Evolutionary conservation across 1,140 invertebrate genomes (phyloP), one percentile per base, ranked within the genome.

Genomic region (Eupristina koningsbergeri): DNA sequence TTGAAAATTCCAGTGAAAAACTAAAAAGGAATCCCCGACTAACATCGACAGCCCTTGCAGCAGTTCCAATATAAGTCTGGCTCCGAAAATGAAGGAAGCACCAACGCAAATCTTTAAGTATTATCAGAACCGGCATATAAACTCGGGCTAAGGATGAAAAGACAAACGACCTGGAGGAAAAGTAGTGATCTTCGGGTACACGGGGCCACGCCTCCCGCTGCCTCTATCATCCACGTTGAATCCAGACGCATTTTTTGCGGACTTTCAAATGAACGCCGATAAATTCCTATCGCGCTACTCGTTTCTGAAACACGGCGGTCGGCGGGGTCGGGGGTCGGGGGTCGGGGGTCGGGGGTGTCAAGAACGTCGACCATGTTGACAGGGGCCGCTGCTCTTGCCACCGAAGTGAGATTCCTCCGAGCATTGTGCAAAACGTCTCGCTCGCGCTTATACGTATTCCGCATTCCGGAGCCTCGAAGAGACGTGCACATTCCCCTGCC

Each of bases 201-300:
- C 22, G 53, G n/a, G n/a, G n/a, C n/a, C 26, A 3, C 53, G 53
- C 22, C 53, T 9, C 9, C 53, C 9, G 22, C 22, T 58, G 53
- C 22, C 22, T 6, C 13, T n/a, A n/a, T n/a, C n/a, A n/a, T n/a
- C 53, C 26, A 3, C 9, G 53, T 2, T 45, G 36, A 75, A 69
- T 50, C 31, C 67, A 47, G 64, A 63, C 53, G 77, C 53, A 80
- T 84, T 84, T 83, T 83, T 79, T 75, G 53, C 63, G 64, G 76
- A 78, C 67, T 79, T 71, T 61, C 50, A 78, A 78, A 79, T 79
- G 81, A 83, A 83, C 50, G 81, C 50, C 77, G 69, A 84, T 84
- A 80, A 75, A 84, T 80, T 84, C 83, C 77, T 13, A 73, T 80
- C 41, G 71, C 76, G 76, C 67, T 29, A 19, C 22, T 45, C 15